These are phyloP conservation scores for Bembecia ichneumoniformis DNA, from an alignment of 2,888 invertebrate genomes.

Conservation along the genomic window DNA sequence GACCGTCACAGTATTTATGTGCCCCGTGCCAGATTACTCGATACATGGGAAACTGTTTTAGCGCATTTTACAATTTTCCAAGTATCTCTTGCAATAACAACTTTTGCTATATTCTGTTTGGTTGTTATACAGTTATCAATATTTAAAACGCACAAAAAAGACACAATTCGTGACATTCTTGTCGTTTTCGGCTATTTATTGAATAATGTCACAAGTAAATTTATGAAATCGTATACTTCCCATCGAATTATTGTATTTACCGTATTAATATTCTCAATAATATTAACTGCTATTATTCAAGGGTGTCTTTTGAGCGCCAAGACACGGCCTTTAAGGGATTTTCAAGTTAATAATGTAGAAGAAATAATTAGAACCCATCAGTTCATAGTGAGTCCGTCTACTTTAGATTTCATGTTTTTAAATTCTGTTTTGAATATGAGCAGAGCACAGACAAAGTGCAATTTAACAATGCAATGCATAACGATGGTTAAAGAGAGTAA, in stretches of 20 bases:
- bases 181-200: conserved; percentile 26
- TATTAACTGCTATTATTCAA: conserved; percentile 24
- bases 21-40: conserved; percentile 5
- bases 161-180: conserved; percentile 17
- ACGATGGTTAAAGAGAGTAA: conserved; percentile 9
- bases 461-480: conserved; percentile 19
- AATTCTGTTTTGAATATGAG: background rate
- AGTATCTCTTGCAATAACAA: conserved; percentile 4
- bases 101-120: conserved; percentile 18
- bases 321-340: conserved; percentile 20
- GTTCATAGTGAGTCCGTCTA: conserved; percentile 7
- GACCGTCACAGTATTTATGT: conserved; percentile 8
- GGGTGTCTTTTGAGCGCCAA: conserved; percentile 21
- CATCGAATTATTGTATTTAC: conserved; percentile 16
- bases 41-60: conserved; percentile 10
- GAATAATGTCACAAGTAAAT: conserved; percentile 15
- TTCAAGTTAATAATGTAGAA: conserved; percentile 13
- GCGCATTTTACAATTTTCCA: conserved; percentile 6
- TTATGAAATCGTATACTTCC: conserved; percentile 13
- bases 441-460: conserved; percentile 10
- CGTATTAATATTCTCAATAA: conserved; percentile 21
- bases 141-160: conserved; percentile 15
- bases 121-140: conserved; percentile 12
- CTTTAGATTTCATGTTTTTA: background rate
- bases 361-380: conserved; percentile 12